Evolutionary conservation across 2,797 vertebrate genomes (phyloP), one percentile per base, ranked within the genome.

Genomic region (Lepilemur septentrionalis): DNA sequence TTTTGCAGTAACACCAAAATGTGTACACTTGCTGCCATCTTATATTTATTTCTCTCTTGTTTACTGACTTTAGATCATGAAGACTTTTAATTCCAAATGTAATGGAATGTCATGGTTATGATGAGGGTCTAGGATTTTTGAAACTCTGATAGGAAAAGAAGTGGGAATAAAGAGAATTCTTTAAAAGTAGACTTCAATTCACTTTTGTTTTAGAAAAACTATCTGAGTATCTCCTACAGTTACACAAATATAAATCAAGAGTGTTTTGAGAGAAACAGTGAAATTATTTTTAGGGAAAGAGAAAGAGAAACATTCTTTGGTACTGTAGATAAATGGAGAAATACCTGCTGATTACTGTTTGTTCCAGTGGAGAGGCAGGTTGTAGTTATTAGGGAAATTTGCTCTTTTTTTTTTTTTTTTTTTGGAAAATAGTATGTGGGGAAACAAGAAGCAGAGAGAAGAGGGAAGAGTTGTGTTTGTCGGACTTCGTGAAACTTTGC

Each of bases 1-100:
- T 92, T 95, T 96, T 93, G 4, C 28, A 70, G 43, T 61, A 61
- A 91, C 17, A 85, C 59, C 46, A 88, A 93, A 95, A 75, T 69
- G 43, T 61, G 8, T 48, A 61, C 25, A 41, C 20, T 41, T 83
- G 61, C 41, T 76, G 61, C 7, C 13, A 17, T 41, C 52, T 73
- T 59, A n/a, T 9, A 28, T 91, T 85, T 91, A 61, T 1, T 41
- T 92, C 46, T 79, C 7, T 87, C 35, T 83, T 69, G 63, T 41
- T 91, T 96, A 72, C 10, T 86, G 22, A 75, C 28, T 84, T 52
- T 75, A 63, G 30, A 91, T 61, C 12, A 50, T 50, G 65, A 84
- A 80, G 88, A 35, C 14, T 38, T 89, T 73, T 84, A n/a, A 55
- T 93, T 93, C 32, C 85, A 63, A 91, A 32, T 89, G 57, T 65